Percentiles rank a stretch among this genome's conserved stretches.
Evolutionary conservation across 2,888 invertebrate species (phyloP).

Genomic region (Erebia epiphron): DNA sequence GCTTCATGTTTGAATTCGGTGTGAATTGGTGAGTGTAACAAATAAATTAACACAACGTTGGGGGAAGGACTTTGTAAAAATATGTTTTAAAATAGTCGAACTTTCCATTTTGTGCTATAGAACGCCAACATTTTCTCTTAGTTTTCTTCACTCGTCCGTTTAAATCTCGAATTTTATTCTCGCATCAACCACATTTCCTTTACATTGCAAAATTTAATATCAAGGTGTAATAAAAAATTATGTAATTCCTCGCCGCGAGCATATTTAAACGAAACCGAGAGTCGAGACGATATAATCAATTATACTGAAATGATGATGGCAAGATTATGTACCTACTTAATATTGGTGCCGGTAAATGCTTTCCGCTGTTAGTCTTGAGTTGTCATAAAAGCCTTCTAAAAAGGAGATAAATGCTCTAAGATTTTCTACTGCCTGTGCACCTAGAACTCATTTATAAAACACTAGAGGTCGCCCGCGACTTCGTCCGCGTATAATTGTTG

Average conservation of each 20-base stretch:
- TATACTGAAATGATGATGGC: too few relatives aligned
- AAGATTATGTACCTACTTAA: too few relatives aligned
- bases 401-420: too few relatives aligned
- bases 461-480: too few relatives aligned
- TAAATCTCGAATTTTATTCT: background rate
- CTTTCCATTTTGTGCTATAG: background rate
- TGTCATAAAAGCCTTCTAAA: too few relatives aligned
- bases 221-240: background rate
- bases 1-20: slow-evolving; percentile 3
- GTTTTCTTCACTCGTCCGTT: background rate
- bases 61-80: background rate
- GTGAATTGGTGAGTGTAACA: background rate
- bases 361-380: too few relatives aligned
- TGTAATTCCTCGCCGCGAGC: background rate
- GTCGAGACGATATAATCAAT: too few relatives aligned
- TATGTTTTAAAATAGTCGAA: background rate
- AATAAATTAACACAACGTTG: slow-evolving; percentile 6
- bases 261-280: too few relatives aligned
- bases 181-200: background rate
- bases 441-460: background rate
- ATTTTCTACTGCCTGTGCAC: too few relatives aligned
- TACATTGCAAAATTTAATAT: background rate
- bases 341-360: too few relatives aligned
- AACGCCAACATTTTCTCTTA: background rate
- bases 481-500: too few relatives aligned